Conservation (phyloP, 2,113 vertebrate genomes). For the Daboia siamensis region DNA sequence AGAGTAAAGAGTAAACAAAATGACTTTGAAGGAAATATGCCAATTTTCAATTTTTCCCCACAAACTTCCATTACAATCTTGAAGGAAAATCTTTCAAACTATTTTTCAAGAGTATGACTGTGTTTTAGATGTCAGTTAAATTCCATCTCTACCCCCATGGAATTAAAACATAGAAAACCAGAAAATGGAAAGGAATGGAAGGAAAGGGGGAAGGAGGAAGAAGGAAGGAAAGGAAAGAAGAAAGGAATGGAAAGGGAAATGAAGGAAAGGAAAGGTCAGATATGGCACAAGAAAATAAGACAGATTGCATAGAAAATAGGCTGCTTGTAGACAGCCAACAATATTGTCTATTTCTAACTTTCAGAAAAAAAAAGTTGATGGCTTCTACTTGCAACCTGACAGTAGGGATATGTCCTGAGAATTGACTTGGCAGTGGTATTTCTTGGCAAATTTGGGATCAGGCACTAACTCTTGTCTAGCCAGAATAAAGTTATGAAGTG, state of each 20-base stretch:
- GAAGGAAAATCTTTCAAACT: neutral
- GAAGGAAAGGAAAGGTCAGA: neutral
- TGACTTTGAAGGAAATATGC: neutral
- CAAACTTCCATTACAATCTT: neutral
- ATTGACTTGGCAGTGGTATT: neutral
- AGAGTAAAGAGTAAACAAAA: neutral
- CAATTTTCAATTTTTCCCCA: neutral
- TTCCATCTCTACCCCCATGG: neutral
- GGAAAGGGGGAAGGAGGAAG: neutral
- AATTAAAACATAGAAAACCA: neutral
- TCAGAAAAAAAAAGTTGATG: neutral
- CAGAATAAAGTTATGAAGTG: neutral
- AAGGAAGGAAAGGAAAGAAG: neutral
- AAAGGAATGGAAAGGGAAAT: neutral
- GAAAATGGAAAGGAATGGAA: neutral
- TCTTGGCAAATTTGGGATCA: neutral
- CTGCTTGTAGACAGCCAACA: neutral
- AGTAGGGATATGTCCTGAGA: neutral
- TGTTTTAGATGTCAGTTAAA: neutral
- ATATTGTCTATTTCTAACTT: neutral
- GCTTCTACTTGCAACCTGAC: neutral
- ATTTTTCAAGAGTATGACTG: neutral
- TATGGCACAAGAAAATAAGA: neutral
- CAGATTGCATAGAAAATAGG: neutral
- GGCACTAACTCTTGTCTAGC: neutral